Evolutionary conservation across 2,113 vertebrate genomes (phyloP).

Genomic region (Stigmatopora argus): DNA sequence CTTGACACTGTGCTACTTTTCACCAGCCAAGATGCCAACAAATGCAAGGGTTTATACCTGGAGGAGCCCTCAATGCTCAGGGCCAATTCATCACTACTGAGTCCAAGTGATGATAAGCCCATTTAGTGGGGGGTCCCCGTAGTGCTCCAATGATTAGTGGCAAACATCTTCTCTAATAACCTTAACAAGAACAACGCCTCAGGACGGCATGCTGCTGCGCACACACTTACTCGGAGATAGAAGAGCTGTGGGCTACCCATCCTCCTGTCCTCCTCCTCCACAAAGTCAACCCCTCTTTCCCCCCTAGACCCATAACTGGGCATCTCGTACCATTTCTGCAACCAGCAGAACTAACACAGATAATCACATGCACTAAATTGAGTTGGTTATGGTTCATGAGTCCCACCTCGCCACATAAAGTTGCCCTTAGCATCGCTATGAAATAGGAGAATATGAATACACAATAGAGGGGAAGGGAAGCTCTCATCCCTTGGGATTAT

Average conservation of each 20-base stretch:
- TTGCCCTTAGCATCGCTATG: conserved; percentile 47
- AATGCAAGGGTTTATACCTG: conserved; percentile 52
- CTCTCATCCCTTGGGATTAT: conserved; percentile 24
- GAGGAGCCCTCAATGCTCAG: conserved; percentile 76
- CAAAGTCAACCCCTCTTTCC: conserved; percentile 69
- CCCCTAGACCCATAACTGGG: conserved; percentile 42
- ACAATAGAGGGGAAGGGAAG: conserved; percentile 13
- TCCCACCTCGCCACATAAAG: conserved; percentile 39
- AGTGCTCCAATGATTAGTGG: conserved; percentile 81
- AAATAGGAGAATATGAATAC: conserved; percentile 48
- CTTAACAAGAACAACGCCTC: conserved; percentile 76
- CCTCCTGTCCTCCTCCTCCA: conserved; percentile 33
- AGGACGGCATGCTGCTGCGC: conserved; percentile 55
- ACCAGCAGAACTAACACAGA: not conserved
- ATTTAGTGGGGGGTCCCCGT: conserved; percentile 82
- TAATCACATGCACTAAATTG: conserved; percentile 39
- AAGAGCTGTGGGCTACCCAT: conserved; percentile 55
- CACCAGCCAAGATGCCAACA: conserved; percentile 12
- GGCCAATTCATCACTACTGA: conserved; percentile 91
- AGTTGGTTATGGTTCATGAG: conserved; percentile 62
- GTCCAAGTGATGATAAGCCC: conserved; percentile 85
- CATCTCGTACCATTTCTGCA: conserved; percentile 18
- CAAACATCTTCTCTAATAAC: conserved; percentile 84
- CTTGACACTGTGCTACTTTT: conserved; percentile 9
- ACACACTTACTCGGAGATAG: conserved; percentile 41